Conservation (phyloP, 2,888 invertebrate species). For the Scaptomyza cyrtandrae region DNA sequence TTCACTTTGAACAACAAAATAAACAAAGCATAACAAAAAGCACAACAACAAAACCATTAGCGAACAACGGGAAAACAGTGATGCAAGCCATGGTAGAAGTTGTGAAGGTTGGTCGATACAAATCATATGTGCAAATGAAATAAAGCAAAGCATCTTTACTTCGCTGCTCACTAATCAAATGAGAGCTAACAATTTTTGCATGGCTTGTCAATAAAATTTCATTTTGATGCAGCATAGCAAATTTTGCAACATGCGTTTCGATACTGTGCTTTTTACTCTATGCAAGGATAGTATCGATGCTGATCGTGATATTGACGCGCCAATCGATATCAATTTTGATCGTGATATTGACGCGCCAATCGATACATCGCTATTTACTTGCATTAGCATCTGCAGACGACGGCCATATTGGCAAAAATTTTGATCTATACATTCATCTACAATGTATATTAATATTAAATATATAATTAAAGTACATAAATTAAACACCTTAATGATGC, state of each 20-base stretch:
- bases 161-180: background rate
- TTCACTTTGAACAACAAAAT: background rate
- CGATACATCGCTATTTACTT: too few relatives aligned
- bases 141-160: background rate
- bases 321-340: too few relatives aligned
- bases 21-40: slow-evolving; percentile 14
- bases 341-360: too few relatives aligned
- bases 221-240: background rate
- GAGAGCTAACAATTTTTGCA: background rate
- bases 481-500: background rate
- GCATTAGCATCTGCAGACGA: background rate
- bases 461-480: background rate
- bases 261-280: background rate
- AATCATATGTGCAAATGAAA: background rate
- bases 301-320: too few relatives aligned
- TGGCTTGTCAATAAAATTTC: background rate
- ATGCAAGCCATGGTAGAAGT: background rate
- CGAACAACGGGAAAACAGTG: background rate
- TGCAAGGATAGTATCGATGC: background rate
- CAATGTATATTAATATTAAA: background rate
- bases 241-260: background rate
- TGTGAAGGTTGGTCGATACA: background rate
- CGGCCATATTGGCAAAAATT: background rate
- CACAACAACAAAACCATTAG: background rate
- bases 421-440: background rate